phyloP scores from a whole-genome alignment of 2,888 invertebrate species.

The Asteroscopus sphinx region DNA sequence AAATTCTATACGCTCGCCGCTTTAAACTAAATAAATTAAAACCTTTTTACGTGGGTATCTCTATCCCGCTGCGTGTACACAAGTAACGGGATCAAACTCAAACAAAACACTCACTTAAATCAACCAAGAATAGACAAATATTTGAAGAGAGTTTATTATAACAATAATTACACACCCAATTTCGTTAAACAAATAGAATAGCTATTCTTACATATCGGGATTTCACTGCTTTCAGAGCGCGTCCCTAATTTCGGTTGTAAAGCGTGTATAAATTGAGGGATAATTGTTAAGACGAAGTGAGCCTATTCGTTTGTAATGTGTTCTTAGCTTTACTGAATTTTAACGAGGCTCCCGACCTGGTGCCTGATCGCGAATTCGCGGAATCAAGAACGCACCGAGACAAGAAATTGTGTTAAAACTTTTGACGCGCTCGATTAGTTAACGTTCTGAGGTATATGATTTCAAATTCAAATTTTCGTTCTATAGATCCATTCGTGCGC shows the following conservation, averaged over 20 bases:
- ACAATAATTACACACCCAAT: conserved; percentile 72
- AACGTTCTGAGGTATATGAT: conserved; percentile 45
- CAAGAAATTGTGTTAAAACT: conserved; percentile 65
- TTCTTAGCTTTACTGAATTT: conserved; percentile 75
- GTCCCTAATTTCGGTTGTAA: conserved; percentile 69
- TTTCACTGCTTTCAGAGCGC: conserved; percentile 22
- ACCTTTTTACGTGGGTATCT: conserved; percentile 42
- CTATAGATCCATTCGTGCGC: conserved; percentile 9
- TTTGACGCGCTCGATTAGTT: conserved; percentile 58
- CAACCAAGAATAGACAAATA: conserved; percentile 61
- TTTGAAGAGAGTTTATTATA: conserved; percentile 59
- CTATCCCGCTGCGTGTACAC: conserved; percentile 49
- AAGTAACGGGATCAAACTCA: conserved; percentile 52
- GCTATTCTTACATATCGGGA: conserved; percentile 35
- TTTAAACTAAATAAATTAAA: conserved; percentile 51
- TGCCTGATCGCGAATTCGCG: conserved; percentile 39
- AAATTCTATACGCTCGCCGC: conserved; percentile 20
- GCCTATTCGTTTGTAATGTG: conserved; percentile 71
- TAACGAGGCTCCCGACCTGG: conserved; percentile 59
- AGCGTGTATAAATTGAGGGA: conserved; percentile 67
- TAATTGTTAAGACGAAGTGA: conserved; percentile 71
- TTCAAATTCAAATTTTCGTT: conserved; percentile 44
- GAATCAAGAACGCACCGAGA: conserved; percentile 53
- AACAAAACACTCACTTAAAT: conserved; percentile 60
- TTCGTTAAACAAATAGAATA: conserved; percentile 65